Base-by-base conservation (phyloP, 2,888 invertebrate species). In the Boloria euphrosyne region DNA sequence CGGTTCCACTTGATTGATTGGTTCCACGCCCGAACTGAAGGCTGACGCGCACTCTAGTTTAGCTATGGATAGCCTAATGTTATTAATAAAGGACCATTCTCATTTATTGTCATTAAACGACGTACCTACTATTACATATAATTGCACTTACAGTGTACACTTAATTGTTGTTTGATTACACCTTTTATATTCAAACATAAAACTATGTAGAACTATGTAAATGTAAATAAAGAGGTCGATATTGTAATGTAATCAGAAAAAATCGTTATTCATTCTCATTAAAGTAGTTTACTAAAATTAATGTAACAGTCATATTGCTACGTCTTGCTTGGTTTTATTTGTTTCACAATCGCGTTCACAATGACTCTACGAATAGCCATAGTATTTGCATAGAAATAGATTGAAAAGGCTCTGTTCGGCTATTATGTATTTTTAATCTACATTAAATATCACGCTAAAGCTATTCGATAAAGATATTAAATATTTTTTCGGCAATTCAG, bases 21-120 rank as follows among this genome's bases (percentile, higher is more conserved):
- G 83, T 79, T 75, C 74, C 76, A 76, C 77, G 73, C 75, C 71
- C 75, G 74, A 81, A 84, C 81, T 80, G 84, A 83, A 71, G 77
- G 74, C 74, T 73, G 70, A 65, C 64, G 57, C 53, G 52, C 22
- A 62, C 54, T 53, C 53, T 52, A 18, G 38, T 50, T 13, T 38
- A 38, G 22, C 62, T 16, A 60, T 54, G 54, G 27, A 22, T 47
- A 66, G 57, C 43, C 50, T 57, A 51, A 66, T 66, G 51, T 57
- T 57, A 44, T 18, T 50, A 50, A 44, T 55, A n/a, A 57, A 44
- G 18, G 18, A 6, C 7, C 10, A 22, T 50, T 18, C 18, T 10
- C 16, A 17, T 18, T 50, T 50, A 38, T 38, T 38, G 31, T 38
- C 10, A 38, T 38, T 38, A 38, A 38, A 2, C n/a, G n/a, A n/a